Conservation (phyloP, 2,888 invertebrate genomes). For the Lasioglossum calceatum region DNA sequence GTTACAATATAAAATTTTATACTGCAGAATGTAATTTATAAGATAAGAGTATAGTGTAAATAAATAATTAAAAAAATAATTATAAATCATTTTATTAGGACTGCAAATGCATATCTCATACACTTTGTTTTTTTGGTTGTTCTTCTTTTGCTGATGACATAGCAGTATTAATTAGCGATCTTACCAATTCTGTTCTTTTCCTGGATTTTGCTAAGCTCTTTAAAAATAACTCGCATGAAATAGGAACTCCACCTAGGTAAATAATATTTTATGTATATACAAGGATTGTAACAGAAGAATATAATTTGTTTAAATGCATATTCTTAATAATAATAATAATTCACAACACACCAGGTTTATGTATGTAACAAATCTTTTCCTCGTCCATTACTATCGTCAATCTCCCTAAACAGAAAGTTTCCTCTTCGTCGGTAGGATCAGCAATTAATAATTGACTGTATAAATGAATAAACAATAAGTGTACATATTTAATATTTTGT, state of each 20-base stretch:
- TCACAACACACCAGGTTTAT: constrained; percentile 88
- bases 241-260: constrained; percentile 86
- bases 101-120: constrained; percentile 29
- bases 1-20: constrained; percentile 9
- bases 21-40: not conserved
- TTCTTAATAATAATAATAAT: constrained; percentile 16
- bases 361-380: constrained; percentile 87
- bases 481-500: constrained; percentile 14
- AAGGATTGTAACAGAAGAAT: not conserved
- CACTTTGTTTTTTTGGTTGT: constrained; percentile 32
- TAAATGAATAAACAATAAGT: constrained; percentile 6
- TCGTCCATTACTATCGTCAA: constrained; percentile 89
- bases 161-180: constrained; percentile 83
- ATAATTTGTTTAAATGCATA: constrained; percentile 6
- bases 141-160: constrained; percentile 60
- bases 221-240: constrained; percentile 86
- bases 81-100: constrained; percentile 35
- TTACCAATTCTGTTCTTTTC: constrained; percentile 86
- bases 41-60: constrained; percentile 11
- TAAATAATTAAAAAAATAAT: constrained; percentile 23
- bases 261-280: constrained; percentile 27
- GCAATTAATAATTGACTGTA: constrained; percentile 88
- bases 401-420: constrained; percentile 89
- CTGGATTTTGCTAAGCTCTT: constrained; percentile 87
- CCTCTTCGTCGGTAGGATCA: constrained; percentile 95